phyloP scores from a whole-genome alignment of 2,113 vertebrate genomes.

The Channa maculata region DNA sequence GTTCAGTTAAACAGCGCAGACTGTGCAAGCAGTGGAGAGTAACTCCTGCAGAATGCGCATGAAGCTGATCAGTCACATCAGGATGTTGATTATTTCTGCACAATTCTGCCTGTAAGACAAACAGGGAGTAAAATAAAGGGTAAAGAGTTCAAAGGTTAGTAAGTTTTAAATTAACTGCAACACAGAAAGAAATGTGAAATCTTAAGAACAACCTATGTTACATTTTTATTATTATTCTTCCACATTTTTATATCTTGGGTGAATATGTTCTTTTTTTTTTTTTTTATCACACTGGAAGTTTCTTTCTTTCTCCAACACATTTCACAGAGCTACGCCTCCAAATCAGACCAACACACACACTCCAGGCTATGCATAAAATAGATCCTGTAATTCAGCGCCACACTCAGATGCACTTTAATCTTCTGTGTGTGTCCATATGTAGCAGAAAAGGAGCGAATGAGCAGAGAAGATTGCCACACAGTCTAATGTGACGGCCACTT shows the following conservation, averaged over 20 bases:
- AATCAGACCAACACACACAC: background rate
- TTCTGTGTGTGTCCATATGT: conserved; percentile 12
- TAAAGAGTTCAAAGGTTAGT: background rate
- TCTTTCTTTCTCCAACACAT: background rate
- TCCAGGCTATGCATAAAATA: background rate
- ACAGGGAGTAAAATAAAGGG: no score
- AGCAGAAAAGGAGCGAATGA: conserved; percentile 11
- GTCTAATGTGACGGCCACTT: background rate
- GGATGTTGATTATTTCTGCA: background rate
- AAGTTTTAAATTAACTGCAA: background rate
- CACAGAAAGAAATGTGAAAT: background rate
- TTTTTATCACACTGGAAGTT: background rate
- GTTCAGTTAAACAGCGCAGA: background rate
- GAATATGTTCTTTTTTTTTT: no score
- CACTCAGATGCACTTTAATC: conserved; percentile 52
- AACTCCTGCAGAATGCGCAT: background rate
- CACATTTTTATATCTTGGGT: no score
- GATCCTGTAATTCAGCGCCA: conserved; percentile 7
- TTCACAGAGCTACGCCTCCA: conserved; percentile 3
- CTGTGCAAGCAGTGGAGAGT: background rate
- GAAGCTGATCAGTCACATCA: background rate
- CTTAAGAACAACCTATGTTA: no score
- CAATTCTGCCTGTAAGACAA: background rate
- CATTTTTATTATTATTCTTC: no score
- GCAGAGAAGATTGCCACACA: background rate